Percentiles rank a stretch among this genome's conserved stretches.
phyloP scores from a whole-genome alignment of 1,140 invertebrate genomes.

The Brachionus koreanus region DNA sequence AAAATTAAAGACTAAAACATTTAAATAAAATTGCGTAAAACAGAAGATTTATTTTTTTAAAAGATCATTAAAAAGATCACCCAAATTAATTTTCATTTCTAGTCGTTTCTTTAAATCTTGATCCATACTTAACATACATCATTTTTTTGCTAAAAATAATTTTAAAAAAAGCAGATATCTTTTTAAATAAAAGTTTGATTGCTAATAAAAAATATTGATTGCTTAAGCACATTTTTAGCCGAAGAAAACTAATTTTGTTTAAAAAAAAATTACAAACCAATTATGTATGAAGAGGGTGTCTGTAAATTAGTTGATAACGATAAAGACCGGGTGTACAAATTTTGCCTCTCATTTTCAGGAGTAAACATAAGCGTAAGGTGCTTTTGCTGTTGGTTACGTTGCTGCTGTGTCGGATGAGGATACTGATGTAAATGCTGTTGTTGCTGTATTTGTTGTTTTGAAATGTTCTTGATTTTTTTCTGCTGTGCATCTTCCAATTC shows the following conservation, averaged over 20 bases:
- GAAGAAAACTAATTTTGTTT: not conserved
- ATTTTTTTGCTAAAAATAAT: not conserved
- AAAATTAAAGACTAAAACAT: too few relatives aligned
- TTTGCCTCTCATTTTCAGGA: not conserved
- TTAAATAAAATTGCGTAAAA: too few relatives aligned
- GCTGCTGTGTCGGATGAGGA: conserved; percentile 13
- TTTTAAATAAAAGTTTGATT: not conserved
- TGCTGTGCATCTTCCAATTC: not conserved
- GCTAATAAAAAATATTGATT: not conserved
- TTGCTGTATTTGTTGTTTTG: conserved; percentile 17
- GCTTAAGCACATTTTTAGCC: not conserved
- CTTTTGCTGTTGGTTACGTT: not conserved
- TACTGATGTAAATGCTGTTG: conserved; percentile 6
- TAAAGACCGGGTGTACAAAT: not conserved
- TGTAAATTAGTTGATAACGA: not conserved
- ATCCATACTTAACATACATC: too few relatives aligned
- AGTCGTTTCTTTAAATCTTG: too few relatives aligned
- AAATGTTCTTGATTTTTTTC: conserved; percentile 3
- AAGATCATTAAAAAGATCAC: too few relatives aligned
- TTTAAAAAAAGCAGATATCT: not conserved
- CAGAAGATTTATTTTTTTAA: too few relatives aligned
- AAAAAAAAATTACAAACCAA: not conserved
- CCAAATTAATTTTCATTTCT: too few relatives aligned
- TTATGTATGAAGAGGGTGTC: conserved; percentile 7
- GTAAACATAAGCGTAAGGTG: not conserved